Conservation (phyloP, 2,113 vertebrate genomes). For the Cyanoderma ruficeps region DNA sequence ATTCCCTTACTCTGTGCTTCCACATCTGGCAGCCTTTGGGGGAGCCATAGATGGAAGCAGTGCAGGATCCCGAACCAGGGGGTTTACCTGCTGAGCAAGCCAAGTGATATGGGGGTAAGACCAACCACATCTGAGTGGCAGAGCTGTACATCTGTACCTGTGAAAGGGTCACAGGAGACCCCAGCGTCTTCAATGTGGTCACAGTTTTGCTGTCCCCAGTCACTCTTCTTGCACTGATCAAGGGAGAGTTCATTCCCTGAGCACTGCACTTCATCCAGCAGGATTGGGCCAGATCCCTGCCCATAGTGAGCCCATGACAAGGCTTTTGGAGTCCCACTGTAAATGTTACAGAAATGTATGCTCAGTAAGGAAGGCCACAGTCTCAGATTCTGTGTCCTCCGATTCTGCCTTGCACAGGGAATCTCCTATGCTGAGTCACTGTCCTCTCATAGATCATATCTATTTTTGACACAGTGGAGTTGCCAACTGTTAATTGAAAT, state of each 20-base stretch:
- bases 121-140: accelerated
- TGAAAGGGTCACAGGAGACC: slow-evolving; percentile 81
- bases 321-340: slow-evolving; percentile 85
- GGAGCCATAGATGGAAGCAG: background rate
- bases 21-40: background rate
- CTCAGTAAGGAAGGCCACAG: background rate
- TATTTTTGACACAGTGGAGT: background rate
- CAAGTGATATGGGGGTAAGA: background rate
- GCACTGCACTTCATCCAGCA: slow-evolving; percentile 89
- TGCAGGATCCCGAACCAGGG: background rate
- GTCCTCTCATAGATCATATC: background rate
- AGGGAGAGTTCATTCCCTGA: slow-evolving; percentile 87
- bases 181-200: slow-evolving; percentile 93
- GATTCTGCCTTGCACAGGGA: background rate
- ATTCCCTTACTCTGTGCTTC: background rate
- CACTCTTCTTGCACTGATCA: slow-evolving; percentile 86
- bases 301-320: slow-evolving; percentile 91
- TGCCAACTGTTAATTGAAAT: background rate
- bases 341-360: background rate
- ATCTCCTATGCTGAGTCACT: background rate
- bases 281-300: slow-evolving; percentile 85
- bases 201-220: slow-evolving; percentile 92
- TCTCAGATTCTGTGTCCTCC: background rate
- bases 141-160: slow-evolving; percentile 46
- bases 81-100: background rate